Percentiles rank a stretch among this genome's conserved stretches.
Evolutionary conservation across 2,113 vertebrate species (phyloP).

Genomic region (Oreotrochilus melanogaster): DNA sequence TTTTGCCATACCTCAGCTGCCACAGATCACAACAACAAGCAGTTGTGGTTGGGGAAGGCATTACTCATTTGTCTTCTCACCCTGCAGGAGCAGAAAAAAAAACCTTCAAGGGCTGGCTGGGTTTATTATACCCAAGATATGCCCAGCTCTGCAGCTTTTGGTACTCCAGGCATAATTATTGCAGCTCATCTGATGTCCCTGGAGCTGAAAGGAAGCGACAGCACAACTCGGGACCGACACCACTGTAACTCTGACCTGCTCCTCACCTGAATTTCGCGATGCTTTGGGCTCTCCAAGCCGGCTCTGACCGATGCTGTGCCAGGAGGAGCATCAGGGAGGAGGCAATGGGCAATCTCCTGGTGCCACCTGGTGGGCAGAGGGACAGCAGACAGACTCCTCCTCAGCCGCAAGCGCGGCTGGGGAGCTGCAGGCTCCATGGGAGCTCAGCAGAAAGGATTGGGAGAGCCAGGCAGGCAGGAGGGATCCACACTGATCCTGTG

Average conservation of each 20-base stretch:
- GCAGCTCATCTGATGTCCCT: accelerated
- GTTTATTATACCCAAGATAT: accelerated
- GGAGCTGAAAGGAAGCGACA: accelerated
- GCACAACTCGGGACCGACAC: accelerated
- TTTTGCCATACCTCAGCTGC: accelerated
- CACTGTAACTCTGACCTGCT: accelerated
- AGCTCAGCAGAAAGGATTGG: accelerated
- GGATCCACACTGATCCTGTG: accelerated
- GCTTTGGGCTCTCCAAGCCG: accelerated
- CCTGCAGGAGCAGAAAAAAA: not conserved
- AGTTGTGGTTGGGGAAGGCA: accelerated
- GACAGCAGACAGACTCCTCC: accelerated
- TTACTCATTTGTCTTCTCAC: too few species aligned
- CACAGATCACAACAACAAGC: accelerated
- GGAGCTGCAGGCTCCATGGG: not conserved
- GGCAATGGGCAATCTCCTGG: accelerated
- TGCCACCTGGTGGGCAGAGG: constrained; percentile 13
- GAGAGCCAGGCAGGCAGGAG: not conserved
- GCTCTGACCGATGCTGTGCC: too few species aligned
- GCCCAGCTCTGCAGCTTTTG: accelerated
- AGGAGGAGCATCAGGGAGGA: too few species aligned
- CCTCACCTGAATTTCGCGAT: accelerated
- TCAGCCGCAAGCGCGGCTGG: too few species aligned
- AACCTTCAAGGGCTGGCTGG: accelerated
- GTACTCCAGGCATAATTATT: accelerated